Percentiles rank a stretch among this genome's conserved stretches.
phyloP scores from a whole-genome alignment of 2,888 invertebrate species.

The Melinaea menophilus region DNA sequence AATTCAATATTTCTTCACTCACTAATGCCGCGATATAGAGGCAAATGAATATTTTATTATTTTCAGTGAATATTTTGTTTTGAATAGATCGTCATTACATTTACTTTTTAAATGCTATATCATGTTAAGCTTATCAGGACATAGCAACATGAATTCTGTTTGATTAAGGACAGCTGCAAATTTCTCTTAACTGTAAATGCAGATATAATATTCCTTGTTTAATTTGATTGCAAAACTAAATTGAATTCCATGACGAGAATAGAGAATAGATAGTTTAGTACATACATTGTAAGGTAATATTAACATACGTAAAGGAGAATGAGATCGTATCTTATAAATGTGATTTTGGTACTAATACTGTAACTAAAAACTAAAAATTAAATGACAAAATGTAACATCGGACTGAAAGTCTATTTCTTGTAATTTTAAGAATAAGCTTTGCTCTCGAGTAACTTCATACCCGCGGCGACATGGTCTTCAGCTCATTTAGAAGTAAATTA shows the following conservation, averaged over 20 bases:
- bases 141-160: too few relatives aligned
- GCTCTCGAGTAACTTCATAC: conserved; percentile 65
- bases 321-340: too few relatives aligned
- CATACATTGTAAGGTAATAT: too few relatives aligned
- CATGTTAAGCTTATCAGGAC: not conserved
- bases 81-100: not conserved
- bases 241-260: too few relatives aligned
- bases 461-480: conserved; percentile 49
- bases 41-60: not conserved
- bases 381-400: conserved; percentile 58
- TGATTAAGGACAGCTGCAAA: too few relatives aligned
- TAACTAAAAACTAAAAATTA: conserved; percentile 54
- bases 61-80: not conserved
- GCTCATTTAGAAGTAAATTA: conserved; percentile 32
- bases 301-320: too few relatives aligned
- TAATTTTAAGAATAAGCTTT: conserved; percentile 50
- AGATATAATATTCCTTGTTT: too few relatives aligned
- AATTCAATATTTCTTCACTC: conserved; percentile 58
- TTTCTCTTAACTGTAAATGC: too few relatives aligned
- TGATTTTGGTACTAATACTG: too few relatives aligned
- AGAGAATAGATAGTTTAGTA: too few relatives aligned
- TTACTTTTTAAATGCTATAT: not conserved
- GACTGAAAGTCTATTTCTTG: conserved; percentile 53
- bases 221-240: too few relatives aligned
- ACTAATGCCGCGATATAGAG: conserved; percentile 44